Evolutionary conservation across 2,113 vertebrate species (phyloP), one percentile per base, ranked within the genome.

Genomic region (Capricornis sumatraensis): DNA sequence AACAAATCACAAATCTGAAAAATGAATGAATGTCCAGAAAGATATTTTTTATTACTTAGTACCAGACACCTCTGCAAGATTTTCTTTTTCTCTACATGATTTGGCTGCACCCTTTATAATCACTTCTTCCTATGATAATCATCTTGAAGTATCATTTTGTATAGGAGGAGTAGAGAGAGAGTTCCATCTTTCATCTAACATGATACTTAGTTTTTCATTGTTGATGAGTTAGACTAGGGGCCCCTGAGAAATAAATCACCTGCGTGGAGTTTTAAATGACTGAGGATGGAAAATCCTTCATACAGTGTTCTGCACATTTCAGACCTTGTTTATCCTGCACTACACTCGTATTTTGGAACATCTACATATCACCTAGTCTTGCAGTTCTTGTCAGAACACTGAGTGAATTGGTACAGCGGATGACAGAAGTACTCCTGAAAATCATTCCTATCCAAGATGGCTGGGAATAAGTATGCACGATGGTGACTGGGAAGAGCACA

Each of bases 1-100:
- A 79, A 30, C 5, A 79, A 30, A 71, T 57, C 40, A 52, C n/a
- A 60, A 16, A 83, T 83, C 47, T 67, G 55, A 84, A 87, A 91
- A 95, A 28, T 36, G 55, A 88, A 58, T 52, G 17, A 79, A 79
- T 78, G 67, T 50, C 17, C 14, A 74, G 58, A 93, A 97, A 95
- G 55, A 28, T 36, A 13, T 52, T 84, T 97, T 97, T 57, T 60
- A 30, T 94, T 78, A 67, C 16, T 45, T n/a, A 21, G 36, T 14
- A 25, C 19, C n/a, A 45, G 36, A 33, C 6, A 47, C 15, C 21
- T 62, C 36, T 82, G 23, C 12, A 10, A 40, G 16, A 47, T 25
- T 28, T 7, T 62, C 3, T 86, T 64, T 47, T 27, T 36, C 21
- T 50, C 45, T 33, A 16, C 5, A 10, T 23, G 82, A 45, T 57